A percentile compares a stretch with the other conserved stretches of the same genome.
phyloP scores from a whole-genome alignment of 2,797 vertebrate species.

The Xyrichtys novacula region DNA sequence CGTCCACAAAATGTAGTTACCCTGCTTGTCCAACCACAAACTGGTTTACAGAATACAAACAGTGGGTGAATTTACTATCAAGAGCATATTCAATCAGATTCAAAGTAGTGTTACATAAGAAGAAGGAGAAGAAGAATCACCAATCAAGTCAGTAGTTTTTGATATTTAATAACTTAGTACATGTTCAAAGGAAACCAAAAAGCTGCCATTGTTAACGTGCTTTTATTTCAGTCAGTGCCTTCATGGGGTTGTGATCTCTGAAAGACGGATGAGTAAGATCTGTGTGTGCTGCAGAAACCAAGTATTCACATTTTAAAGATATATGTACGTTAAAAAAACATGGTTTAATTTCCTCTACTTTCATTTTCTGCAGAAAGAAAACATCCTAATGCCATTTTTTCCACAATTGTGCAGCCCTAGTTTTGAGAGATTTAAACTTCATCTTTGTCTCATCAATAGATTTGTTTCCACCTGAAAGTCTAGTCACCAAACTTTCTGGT shows the following conservation, averaged over 20 bases:
- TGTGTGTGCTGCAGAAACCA: too few relatives aligned
- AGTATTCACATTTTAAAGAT: too few relatives aligned
- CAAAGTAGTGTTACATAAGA: constrained; percentile 23
- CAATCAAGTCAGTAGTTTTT: constrained; percentile 54
- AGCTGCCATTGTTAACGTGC: constrained; percentile 32
- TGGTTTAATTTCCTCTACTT: too few relatives aligned
- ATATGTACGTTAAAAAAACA: too few relatives aligned
- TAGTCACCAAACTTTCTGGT: too few relatives aligned
- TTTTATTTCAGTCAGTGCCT: constrained; percentile 54
- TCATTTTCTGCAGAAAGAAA: too few relatives aligned
- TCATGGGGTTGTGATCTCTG: constrained; percentile 46
- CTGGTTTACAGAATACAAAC: constrained; percentile 15
- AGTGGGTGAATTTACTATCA: constrained; percentile 6
- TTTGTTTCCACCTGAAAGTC: too few relatives aligned
- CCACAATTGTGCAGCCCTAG: too few relatives aligned
- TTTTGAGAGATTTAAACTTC: too few relatives aligned
- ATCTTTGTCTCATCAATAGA: too few relatives aligned
- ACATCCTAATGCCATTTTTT: too few relatives aligned
- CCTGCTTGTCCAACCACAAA: constrained; percentile 33
- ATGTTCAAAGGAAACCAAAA: constrained; percentile 24
- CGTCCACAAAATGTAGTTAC: constrained; percentile 20
- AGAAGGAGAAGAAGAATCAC: constrained; percentile 26
- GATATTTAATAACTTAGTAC: constrained; percentile 21
- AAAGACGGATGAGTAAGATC: too few relatives aligned
- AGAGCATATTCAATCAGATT: constrained; percentile 15